Base-by-base conservation (phyloP, 2,113 vertebrate species). In the Passer domesticus region DNA sequence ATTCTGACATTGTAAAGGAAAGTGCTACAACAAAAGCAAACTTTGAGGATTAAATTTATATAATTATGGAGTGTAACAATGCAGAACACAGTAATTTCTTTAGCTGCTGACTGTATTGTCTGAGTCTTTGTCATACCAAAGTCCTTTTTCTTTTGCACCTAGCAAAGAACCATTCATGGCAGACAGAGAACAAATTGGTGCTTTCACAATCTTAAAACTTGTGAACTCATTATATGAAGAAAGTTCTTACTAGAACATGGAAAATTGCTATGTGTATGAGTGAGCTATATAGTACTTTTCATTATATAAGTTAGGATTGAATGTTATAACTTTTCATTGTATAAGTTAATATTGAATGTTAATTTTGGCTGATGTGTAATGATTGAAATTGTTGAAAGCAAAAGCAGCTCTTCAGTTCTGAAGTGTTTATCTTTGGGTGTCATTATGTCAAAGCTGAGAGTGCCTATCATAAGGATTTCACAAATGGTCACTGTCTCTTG, bases 61-160 rank as follows among this genome's bases (percentile, higher is more conserved):
- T 83, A 75, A 81, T 89, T 90, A 89, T 46, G 31, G 55, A 43
- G 46, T 47, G 52, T 75, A 92, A 78, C 76, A 94, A 63, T 60
- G 81, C 60, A 89, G 86, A 94, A 83, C 64, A 23, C 16, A 60
- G 87, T 75, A 21, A 78, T 89, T 94, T 94, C 69, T 79, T 89
- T 62, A 82, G 44, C 62, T 64, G 44, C 62, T 82, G 81, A 43
- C 39, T 84, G 62, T n/a, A 41, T 83, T 90, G 59, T 63, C 60
- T 78, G 56, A 75, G 69, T 10, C 68, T 91, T 87, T 95, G 73
- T 74, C 22, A 56, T 53, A 41, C 30, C 41, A 13, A 70, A 94
- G 66, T 47, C 27, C 23, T 50, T 81, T 76, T 74, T 52, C 79
- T 72, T 79, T 49, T 83, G 10, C 19, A 84, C 69, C 33, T 84